Percentiles rank a stretch among this genome's conserved stretches.
Conservation (phyloP, 1,140 invertebrate genomes). For the Limonius californicus region DNA sequence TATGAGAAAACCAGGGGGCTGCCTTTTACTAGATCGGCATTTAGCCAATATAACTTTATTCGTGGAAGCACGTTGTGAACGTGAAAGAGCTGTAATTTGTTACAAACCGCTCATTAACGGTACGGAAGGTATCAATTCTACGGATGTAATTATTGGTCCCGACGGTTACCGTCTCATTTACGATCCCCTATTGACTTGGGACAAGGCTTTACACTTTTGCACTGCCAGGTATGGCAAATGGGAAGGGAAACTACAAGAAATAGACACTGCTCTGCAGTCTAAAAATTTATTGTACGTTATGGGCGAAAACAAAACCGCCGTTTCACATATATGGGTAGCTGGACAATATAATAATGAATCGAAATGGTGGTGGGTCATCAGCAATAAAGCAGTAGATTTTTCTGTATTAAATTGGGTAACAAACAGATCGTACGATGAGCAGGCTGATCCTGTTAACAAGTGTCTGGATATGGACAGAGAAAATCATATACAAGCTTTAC, state of each 20-base stretch:
- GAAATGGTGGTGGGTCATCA: background rate
- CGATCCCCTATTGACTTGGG: background rate
- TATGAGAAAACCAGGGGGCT: background rate
- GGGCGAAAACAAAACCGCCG: background rate
- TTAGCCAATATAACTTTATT: background rate
- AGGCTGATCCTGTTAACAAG: background rate
- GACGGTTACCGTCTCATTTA: background rate
- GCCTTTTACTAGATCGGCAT: background rate
- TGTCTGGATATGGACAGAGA: background rate
- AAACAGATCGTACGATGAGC: background rate
- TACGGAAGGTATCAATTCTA: background rate
- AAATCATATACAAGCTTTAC: background rate
- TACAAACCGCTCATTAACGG: background rate
- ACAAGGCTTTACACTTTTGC: background rate
- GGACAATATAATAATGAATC: too few relatives aligned
- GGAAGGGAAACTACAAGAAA: background rate
- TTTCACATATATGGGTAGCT: background rate
- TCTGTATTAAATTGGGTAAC: too few relatives aligned
- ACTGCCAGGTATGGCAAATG: background rate
- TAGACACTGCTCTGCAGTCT: background rate
- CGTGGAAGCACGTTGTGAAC: background rate
- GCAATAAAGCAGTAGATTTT: too few relatives aligned
- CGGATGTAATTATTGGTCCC: background rate
- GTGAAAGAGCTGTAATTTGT: background rate
- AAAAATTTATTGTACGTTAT: background rate